phyloP scores from a whole-genome alignment of 1,140 invertebrate species.

The Choristoneura fumiferana region DNA sequence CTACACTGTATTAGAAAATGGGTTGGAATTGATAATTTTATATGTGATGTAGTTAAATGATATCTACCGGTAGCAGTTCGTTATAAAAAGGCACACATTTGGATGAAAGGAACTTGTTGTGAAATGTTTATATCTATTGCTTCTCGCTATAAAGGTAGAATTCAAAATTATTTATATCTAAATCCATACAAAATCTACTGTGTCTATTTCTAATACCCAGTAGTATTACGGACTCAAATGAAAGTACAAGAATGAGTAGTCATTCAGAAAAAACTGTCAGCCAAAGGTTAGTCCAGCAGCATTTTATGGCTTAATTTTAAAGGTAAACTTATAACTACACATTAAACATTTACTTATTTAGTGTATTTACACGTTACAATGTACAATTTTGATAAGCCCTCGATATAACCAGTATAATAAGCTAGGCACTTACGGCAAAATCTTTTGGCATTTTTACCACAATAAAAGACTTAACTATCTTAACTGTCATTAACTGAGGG shows the following conservation, averaged over 20 bases:
- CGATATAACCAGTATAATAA: constrained; percentile 28
- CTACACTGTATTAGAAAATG: too few relatives aligned
- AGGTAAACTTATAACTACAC: neutral
- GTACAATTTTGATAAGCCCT: constrained; percentile 1
- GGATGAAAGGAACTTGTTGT: constrained; percentile 25
- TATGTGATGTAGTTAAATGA: too few relatives aligned
- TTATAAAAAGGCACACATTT: constrained; percentile 46
- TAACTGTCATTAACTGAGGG: too few relatives aligned
- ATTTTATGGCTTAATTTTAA: neutral
- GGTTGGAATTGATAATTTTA: too few relatives aligned
- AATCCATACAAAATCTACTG: neutral
- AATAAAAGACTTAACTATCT: neutral
- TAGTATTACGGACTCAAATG: neutral
- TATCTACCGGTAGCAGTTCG: neutral
- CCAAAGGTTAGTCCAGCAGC: neutral
- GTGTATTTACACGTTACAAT: constrained; percentile 11
- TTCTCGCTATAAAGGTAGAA: neutral
- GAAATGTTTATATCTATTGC: neutral
- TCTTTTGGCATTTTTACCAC: constrained; percentile 47
- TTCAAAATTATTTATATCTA: neutral
- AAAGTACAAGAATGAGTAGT: neutral
- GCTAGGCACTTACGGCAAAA: constrained; percentile 64
- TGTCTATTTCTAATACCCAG: too few relatives aligned
- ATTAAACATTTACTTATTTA: neutral
- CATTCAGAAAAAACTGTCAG: neutral